phyloP scores from a whole-genome alignment of 2,888 invertebrate genomes.

The Spodoptera exigua region DNA sequence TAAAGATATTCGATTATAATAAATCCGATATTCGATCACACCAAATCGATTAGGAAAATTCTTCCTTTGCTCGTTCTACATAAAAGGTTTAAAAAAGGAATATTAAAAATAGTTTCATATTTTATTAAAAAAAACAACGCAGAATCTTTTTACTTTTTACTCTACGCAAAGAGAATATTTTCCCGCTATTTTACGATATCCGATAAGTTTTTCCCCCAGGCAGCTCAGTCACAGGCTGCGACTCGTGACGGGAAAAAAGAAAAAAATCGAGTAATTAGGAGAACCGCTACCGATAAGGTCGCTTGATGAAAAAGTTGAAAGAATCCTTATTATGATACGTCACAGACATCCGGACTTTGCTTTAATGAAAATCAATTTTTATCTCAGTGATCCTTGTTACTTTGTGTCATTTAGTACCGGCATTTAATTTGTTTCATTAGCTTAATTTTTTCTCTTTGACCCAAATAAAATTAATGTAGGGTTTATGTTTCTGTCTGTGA shows the following conservation, averaged over 20 bases:
- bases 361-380: constrained; percentile 52
- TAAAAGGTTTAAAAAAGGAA: no score
- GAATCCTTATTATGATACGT: constrained; percentile 67
- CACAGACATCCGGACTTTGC: constrained; percentile 57
- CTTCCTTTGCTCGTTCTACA: no score
- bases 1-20: no score
- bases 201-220: constrained; percentile 26
- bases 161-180: constrained; percentile 19
- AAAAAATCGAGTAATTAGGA: constrained; percentile 59
- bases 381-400: constrained; percentile 25
- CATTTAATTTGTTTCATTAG: constrained; percentile 9
- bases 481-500: no score
- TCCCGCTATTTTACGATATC: constrained; percentile 37
- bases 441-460: background rate
- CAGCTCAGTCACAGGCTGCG: constrained; percentile 26
- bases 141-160: constrained; percentile 8
- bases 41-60: no score
- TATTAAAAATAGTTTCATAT: no score
- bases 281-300: constrained; percentile 54
- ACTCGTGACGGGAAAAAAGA: constrained; percentile 29
- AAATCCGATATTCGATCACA: no score
- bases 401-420: constrained; percentile 8
- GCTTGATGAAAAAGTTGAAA: constrained; percentile 66
- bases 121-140: background rate
- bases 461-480: no score